Base-by-base conservation (phyloP, 2,113 vertebrate species). In the Epinephelus cyanopodus region DNA sequence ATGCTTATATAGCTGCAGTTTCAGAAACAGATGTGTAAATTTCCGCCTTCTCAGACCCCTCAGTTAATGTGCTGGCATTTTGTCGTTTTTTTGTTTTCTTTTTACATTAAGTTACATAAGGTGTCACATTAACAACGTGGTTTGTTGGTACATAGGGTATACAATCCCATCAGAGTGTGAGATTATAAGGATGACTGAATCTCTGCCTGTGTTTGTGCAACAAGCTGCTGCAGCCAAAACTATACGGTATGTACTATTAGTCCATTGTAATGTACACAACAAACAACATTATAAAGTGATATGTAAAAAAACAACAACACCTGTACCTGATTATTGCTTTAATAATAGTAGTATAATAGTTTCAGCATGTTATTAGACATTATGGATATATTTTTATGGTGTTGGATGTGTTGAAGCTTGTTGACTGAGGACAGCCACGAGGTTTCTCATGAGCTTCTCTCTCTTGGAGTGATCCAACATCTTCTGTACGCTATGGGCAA, bases 221-320 rank as follows among this genome's bases (percentile, higher is more conserved):
- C 96, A 97, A 91, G 96, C 96, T n/a, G 95, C 97, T 57, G 95
- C 95, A 1, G 96, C 96, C 76, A 96, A 95, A 95, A 77, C 92
- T 29, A 90, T 95, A 45, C 78, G 93, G 96, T 97, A 91, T 81
- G 61, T 23, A 23, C 56, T 12, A 47, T 25, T 10, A 8, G 3
- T 29, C 23, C 6, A 9, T 5, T 63, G 17, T 17, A 62, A 62
- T 60, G 0, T 29, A 29, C 33, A 50, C 7, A 29, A 17, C 0
- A 48, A 47, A 66, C 8, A 3, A 39, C 4, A 39, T 63, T 37
- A 18, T 45, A 33, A 29, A 45, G 45, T 37, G 3, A 29, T 65
- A 6, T 47, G 7, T 33, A 17, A 67, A 12, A 33, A 65, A 4
- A 6, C 0, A 45, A 45, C 2, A 9, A 4, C 27, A 15, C 29